phyloP scores from a whole-genome alignment of 2,797 vertebrate genomes.

The Poecilia picta region DNA sequence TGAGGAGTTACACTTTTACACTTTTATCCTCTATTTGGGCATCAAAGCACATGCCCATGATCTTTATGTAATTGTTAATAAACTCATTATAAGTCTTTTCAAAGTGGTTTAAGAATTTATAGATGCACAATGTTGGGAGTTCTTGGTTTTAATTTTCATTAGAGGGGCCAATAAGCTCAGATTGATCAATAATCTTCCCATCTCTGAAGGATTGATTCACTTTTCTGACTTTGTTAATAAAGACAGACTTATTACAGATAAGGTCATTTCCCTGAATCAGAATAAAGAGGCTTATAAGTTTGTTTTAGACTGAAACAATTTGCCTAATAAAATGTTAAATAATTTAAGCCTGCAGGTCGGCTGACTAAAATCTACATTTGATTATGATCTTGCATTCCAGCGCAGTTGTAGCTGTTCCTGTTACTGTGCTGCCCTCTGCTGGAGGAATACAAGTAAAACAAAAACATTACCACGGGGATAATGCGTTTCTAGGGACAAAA shows the following conservation, averaged over 20 bases:
- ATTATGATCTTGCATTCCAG: neutral
- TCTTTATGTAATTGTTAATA: neutral
- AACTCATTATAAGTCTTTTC: neutral
- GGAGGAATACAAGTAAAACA: constrained; percentile 40
- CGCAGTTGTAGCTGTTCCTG: constrained; percentile 1
- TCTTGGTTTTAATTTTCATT: neutral
- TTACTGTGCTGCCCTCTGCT: constrained; percentile 65
- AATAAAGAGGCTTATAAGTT: neutral
- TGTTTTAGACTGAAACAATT: neutral
- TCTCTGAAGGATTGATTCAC: neutral
- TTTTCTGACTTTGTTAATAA: neutral
- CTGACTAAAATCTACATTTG: neutral
- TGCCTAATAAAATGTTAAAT: neutral
- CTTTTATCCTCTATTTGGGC: neutral
- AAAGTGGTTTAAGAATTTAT: neutral
- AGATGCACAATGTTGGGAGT: neutral
- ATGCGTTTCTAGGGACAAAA: constrained; percentile 2
- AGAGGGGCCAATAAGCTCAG: neutral
- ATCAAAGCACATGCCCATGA: neutral
- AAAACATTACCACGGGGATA: constrained; percentile 37
- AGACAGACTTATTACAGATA: neutral
- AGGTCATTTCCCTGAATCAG: neutral
- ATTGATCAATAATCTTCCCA: neutral
- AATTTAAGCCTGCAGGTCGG: neutral
- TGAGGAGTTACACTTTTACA: neutral